Conservation (phyloP, 2,797 vertebrate species). For the Spinibarbus caldwelli region DNA sequence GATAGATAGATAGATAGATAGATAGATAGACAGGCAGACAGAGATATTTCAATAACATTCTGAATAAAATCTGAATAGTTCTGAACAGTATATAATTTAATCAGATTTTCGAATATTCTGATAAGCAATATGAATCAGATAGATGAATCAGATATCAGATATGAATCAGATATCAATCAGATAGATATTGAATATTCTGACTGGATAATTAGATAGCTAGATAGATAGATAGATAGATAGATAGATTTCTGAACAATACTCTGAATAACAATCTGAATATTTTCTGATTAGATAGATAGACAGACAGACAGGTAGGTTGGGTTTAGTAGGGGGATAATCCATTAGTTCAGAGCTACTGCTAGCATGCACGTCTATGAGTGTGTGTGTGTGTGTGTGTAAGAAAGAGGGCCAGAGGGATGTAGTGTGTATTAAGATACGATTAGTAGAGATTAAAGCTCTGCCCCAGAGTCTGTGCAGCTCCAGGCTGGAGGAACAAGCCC, state of each 20-base stretch:
- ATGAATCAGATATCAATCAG: no score
- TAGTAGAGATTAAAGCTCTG: conserved; percentile 84
- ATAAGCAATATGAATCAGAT: no score
- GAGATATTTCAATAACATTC: no score
- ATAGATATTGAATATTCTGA: no score
- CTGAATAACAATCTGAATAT: background rate
- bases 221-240: background rate
- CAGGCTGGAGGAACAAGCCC: conserved; percentile 71
- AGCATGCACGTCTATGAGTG: conserved; percentile 31
- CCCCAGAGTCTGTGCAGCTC: conserved; percentile 72
- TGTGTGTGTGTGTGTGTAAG: conserved; percentile 39
- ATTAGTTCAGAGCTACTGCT: conserved; percentile 41
- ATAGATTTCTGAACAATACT: background rate
- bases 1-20: background rate
- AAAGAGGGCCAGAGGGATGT: conserved; percentile 68
- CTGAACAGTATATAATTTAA: background rate
- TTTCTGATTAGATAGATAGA: conserved; percentile 22
- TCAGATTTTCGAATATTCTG: no score
- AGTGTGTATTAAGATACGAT: conserved; percentile 81
- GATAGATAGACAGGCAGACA: no score
- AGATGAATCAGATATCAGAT: no score
- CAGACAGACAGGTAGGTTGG: conserved; percentile 49
- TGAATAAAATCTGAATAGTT: background rate
- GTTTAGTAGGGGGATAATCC: conserved; percentile 56
- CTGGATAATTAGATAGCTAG: no score